phyloP scores from a whole-genome alignment of 2,113 vertebrate genomes.

The Xyrauchen texanus region DNA sequence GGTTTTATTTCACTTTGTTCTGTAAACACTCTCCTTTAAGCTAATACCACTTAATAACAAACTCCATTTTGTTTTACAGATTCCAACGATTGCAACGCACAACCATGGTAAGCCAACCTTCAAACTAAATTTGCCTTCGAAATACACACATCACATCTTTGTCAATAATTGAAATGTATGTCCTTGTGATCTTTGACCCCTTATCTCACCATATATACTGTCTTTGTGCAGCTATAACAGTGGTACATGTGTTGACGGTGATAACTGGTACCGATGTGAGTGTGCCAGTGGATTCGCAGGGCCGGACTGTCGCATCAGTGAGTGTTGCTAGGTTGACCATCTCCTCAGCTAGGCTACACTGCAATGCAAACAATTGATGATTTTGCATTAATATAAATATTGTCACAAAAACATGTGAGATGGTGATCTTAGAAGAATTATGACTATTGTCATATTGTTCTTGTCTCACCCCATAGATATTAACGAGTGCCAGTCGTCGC shows the following conservation, averaged over 20 bases:
- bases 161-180: background rate
- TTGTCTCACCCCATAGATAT: conserved; percentile 71
- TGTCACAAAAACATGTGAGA: background rate
- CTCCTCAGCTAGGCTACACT: no score
- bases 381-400: background rate
- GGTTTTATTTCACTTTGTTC: no score
- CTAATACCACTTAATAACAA: background rate
- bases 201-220: background rate
- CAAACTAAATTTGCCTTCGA: background rate
- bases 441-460: background rate
- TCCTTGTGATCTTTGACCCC: background rate
- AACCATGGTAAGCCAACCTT: conserved; percentile 82
- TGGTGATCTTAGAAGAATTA: background rate
- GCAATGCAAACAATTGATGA: no score
- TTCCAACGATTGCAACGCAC: conserved; percentile 87
- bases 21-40: background rate
- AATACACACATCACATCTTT: background rate
- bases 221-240: conserved; percentile 77
- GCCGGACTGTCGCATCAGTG: conserved; percentile 90
- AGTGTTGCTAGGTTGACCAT: conserved; percentile 58
- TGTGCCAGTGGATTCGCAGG: conserved; percentile 86
- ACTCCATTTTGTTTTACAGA: conserved; percentile 66
- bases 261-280: conserved; percentile 91
- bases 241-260: conserved; percentile 86
- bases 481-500: conserved; percentile 87